Percentiles rank a stretch among this genome's conserved stretches.
phyloP scores from a whole-genome alignment of 1,140 invertebrate species.

The Dolichoris vasculosae region DNA sequence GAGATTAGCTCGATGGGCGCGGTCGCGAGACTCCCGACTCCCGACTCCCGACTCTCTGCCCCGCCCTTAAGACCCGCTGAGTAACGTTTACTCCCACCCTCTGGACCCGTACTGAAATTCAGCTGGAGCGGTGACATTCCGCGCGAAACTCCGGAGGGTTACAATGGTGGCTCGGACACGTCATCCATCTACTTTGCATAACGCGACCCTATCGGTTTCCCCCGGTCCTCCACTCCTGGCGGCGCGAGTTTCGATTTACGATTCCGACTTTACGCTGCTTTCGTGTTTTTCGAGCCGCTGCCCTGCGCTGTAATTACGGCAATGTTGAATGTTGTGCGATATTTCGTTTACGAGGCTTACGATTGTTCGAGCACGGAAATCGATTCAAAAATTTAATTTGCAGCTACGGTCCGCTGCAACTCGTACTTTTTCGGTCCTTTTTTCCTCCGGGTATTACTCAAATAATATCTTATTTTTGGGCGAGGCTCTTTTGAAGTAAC shows the following conservation, averaged over 20 bases:
- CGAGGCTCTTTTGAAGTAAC: background rate
- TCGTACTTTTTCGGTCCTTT: background rate
- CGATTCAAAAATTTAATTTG: background rate
- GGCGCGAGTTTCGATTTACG: background rate
- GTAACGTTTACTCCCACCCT: background rate
- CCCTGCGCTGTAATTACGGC: background rate
- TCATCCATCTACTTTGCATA: constrained; percentile 13
- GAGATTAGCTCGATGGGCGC: constrained; percentile 47
- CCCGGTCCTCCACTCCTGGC: background rate
- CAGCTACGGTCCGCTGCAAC: background rate
- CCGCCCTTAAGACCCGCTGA: background rate
- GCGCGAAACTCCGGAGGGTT: background rate
- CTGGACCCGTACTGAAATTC: background rate
- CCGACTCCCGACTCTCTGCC: background rate
- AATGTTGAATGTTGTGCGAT: background rate
- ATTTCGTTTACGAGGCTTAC: background rate
- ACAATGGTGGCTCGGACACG: background rate
- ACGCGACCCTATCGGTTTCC: background rate
- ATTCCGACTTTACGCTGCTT: background rate
- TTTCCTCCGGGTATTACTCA: background rate
- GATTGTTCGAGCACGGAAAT: background rate
- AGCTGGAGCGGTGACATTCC: constrained; percentile 3
- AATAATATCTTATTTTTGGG: background rate
- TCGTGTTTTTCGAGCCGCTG: background rate
- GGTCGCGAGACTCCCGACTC: background rate